A percentile compares a stretch with the other conserved stretches of the same genome.
Evolutionary conservation across 2,113 vertebrate species (phyloP).

Genomic region (Lophotis ruficrista): DNA sequence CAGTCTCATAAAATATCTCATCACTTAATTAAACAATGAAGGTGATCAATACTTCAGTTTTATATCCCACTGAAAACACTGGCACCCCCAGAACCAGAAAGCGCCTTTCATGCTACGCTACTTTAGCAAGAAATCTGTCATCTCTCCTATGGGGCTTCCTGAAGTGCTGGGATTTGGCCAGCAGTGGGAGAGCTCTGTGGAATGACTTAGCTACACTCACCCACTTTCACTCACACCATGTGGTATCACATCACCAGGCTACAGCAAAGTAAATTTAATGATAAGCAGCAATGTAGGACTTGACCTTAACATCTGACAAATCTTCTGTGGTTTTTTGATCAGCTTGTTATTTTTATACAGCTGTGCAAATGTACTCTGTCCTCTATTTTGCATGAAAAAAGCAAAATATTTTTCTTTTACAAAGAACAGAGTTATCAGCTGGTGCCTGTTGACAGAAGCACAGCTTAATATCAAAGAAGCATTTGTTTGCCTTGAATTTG

Average conservation of each 20-base stretch:
- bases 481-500: not conserved
- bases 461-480: not conserved
- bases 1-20: not conserved
- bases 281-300: not conserved
- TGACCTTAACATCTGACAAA: not conserved
- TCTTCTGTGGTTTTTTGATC: not conserved
- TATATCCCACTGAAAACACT: not conserved
- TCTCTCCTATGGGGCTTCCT: not conserved
- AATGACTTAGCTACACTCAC: not conserved
- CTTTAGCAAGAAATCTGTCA: not conserved
- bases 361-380: not conserved
- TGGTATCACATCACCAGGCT: not conserved
- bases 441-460: not conserved
- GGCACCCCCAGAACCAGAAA: not conserved
- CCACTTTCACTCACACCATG: not conserved
- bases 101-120: not conserved
- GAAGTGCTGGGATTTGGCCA: not conserved
- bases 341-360: not conserved
- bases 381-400: not conserved
- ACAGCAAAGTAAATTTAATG: not conserved
- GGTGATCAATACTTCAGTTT: not conserved
- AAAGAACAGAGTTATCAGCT: not conserved
- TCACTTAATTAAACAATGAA: not conserved
- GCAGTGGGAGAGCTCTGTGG: not conserved
- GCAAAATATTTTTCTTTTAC: not conserved